A percentile compares a stretch with the other conserved stretches of the same genome.
Conservation (phyloP, 1,140 invertebrate species). For the Tetramorium simillimum region DNA sequence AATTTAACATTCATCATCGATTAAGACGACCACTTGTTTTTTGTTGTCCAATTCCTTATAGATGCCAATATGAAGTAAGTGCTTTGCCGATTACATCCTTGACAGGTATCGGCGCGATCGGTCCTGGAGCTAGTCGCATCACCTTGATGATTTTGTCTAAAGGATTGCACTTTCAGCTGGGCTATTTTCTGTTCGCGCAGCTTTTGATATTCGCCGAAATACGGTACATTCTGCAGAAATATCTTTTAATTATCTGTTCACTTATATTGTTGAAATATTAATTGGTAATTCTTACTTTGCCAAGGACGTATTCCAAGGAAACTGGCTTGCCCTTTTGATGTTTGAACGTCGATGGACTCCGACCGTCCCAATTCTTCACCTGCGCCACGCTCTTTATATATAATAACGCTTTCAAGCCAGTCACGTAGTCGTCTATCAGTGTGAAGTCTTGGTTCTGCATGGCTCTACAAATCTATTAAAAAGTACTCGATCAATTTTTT, state of each 20-base stretch:
- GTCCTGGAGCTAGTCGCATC: slow-evolving; percentile 64
- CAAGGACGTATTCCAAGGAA: slow-evolving; percentile 87
- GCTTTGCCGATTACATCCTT: slow-evolving; percentile 93
- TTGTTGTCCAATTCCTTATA: slow-evolving; percentile 95
- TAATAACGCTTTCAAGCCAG: slow-evolving; percentile 95
- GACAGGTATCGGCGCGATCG: slow-evolving; percentile 85
- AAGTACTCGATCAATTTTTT: too few species aligned
- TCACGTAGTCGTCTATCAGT: slow-evolving; percentile 96
- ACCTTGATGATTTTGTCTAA: slow-evolving; percentile 72
- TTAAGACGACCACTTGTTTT: slow-evolving; percentile 97
- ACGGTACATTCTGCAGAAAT: slow-evolving; percentile 90
- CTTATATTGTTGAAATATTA: neutral
- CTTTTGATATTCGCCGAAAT: slow-evolving; percentile 95
- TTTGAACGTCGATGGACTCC: slow-evolving; percentile 94
- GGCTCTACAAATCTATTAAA: slow-evolving; percentile 94
- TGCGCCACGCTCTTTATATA: slow-evolving; percentile 91
- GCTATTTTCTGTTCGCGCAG: slow-evolving; percentile 90
- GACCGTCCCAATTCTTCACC: slow-evolving; percentile 94
- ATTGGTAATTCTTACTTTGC: slow-evolving; percentile 86
- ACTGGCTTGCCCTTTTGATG: slow-evolving; percentile 97
- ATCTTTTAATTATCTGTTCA: neutral
- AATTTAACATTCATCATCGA: slow-evolving; percentile 94
- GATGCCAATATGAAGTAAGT: slow-evolving; percentile 90
- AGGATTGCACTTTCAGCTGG: slow-evolving; percentile 86
- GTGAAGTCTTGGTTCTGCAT: slow-evolving; percentile 99